phyloP scores from a whole-genome alignment of 2,113 vertebrate genomes.

The Sialia sialis region DNA sequence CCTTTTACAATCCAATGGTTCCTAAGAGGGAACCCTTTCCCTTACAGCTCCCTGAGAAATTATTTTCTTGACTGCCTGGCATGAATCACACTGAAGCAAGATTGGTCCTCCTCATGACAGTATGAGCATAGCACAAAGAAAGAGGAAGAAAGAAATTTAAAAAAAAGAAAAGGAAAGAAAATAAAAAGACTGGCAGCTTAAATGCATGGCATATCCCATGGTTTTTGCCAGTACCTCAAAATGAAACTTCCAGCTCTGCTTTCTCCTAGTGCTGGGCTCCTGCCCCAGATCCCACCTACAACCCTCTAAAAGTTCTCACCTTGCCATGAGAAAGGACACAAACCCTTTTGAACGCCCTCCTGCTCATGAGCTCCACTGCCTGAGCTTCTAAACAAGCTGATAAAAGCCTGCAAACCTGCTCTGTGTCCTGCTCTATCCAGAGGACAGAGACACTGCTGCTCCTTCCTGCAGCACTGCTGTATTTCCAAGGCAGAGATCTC shows the following conservation, averaged over 20 bases:
- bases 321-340: background rate
- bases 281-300: background rate
- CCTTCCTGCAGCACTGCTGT: background rate
- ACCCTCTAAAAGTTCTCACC: background rate
- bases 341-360: background rate
- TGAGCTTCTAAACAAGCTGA: background rate
- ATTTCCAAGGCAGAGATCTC: background rate
- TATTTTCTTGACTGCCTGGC: background rate
- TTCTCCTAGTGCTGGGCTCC: background rate
- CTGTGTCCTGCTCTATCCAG: background rate
- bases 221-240: background rate
- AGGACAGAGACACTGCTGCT: background rate
- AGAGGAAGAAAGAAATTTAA: background rate
- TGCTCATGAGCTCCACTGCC: background rate
- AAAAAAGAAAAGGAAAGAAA: background rate
- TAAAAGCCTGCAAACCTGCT: background rate
- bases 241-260: background rate
- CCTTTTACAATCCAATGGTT: background rate
- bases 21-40: background rate
- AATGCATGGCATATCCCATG: background rate
- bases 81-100: background rate
- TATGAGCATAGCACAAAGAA: background rate
- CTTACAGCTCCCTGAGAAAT: background rate
- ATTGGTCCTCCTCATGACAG: background rate
- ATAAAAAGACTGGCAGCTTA: background rate